Evolutionary conservation across 2,113 vertebrate species (phyloP), one percentile per base, ranked within the genome.

Genomic region (Andinoacara biseriatus): DNA sequence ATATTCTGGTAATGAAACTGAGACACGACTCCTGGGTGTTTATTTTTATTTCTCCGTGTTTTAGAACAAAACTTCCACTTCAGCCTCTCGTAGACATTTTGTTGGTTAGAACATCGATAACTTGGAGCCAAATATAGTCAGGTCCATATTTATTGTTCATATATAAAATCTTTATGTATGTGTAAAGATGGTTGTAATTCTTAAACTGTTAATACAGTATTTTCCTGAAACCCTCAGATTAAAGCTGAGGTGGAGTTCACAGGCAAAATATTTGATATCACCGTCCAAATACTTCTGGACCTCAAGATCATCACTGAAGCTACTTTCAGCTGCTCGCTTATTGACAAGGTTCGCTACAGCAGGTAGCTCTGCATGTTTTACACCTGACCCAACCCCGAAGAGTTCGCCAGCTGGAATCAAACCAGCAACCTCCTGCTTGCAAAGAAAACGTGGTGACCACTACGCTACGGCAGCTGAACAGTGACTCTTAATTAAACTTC

Each of bases 1-100:
- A 92, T 96, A 96, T 96, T 96, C 94, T 95, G 96, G 93, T 95
- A 92, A 93, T 91, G 79, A 93, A 93, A 94, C 72, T 75, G 4
- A 88, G 33, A 3, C 8, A 10, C 0, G 82, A 75, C 22, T 88
- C 9, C 35, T 7, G 40, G 6, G 43, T 74, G 65, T 74, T 72
- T 61, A 29, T 49, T 43, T 77, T 14, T 61, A 7, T 20, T 6
- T 49, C 15, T 15, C 3, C 13, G 24, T 31, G 40, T 69, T 69
- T 69, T 49, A 10, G 49, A 1, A 29, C 43, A 10, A 46, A 46
- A 46, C 43, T 46, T 46, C 4, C 11, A 46, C 43, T 14, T 46
- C 43, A 46, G 43, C 43, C 43, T 14, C 43, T 46, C 43, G 1
- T 5, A 40, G 38, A 40, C 10, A 10, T 40, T 11, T 40, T 40